Evolutionary conservation across 1,140 invertebrate species (phyloP), one percentile per base, ranked within the genome.

Genomic region (Apocrypta bakeri): DNA sequence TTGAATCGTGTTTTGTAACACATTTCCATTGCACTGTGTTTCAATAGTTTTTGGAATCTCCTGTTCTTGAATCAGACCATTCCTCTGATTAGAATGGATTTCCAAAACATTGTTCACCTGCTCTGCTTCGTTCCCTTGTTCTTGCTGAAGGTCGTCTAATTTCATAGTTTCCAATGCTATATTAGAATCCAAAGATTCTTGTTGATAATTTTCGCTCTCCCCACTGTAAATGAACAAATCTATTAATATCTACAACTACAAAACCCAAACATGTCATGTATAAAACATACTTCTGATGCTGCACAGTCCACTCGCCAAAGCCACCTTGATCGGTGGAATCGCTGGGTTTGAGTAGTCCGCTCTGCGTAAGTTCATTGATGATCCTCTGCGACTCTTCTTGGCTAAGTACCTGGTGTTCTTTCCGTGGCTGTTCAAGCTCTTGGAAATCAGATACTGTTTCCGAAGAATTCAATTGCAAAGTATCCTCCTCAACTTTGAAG

Each of bases 1-100:
- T 27, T 79, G 75, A 21, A 83, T 74, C 25, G 76, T 74, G 40
- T 83, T 83, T 73, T 83, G 76, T 66, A 79, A 61, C 31, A 73
- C 9, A 33, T 83, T 83, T 79, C 14, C 33, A 73, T 82, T 72
- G 12, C 75, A 78, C 12, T 79, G 75, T 24, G 68, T 27, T 33
- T 73, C 69, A 21, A 74, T 74, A 48, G 27, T 83, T 25, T 79
- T 74, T 74, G 25, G 31, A 83, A 66, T 21, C 25, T 79, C 69
- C 11, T 83, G 75, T 31, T 77, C 66, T 76, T 42, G 40, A 25
- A 40, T n/a, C 25, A 78, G 8, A 21, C 6, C 37, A 48, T 83
- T 56, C 3, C 21, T 31, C 40, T 79, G 68, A 79, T 66, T 66
- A 31, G 24, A 11, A 9, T 74, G 68, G n/a, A 78, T 61, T 17